phyloP scores from a whole-genome alignment of 1,140 invertebrate genomes.

The Ostrea edulis region DNA sequence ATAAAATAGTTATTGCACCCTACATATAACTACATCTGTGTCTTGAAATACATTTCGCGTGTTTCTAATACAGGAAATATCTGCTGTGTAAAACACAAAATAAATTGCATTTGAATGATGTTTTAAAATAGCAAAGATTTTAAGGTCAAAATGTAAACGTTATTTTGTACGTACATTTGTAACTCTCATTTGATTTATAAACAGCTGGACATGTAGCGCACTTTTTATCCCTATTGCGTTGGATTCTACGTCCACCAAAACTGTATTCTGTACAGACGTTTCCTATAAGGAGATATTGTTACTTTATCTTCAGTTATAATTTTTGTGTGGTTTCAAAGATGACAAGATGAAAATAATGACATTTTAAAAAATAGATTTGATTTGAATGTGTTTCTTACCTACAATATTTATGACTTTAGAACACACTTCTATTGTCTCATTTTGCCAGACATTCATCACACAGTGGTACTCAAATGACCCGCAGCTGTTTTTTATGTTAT shows the following conservation, averaged over 20 bases:
- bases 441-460: not conserved
- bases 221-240: not conserved
- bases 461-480: not conserved
- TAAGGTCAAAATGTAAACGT: no score
- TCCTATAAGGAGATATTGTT: not conserved
- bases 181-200: not conserved
- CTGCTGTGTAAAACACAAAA: not conserved
- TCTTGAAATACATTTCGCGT: no score
- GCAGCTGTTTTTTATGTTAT: not conserved
- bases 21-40: no score
- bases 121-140: no score
- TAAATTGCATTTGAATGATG: no score
- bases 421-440: slow-evolving; percentile 13
- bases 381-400: not conserved
- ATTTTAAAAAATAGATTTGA: not conserved
- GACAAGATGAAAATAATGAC: not conserved
- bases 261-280: not conserved
- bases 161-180: not conserved
- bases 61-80: not conserved
- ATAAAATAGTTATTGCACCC: not conserved
- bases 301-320: not conserved
- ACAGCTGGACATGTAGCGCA: not conserved
- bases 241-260: not conserved
- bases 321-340: not conserved
- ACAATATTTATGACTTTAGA: not conserved